Conservation (phyloP, 2,797 vertebrate species). For the Cyclura pinguis region DNA sequence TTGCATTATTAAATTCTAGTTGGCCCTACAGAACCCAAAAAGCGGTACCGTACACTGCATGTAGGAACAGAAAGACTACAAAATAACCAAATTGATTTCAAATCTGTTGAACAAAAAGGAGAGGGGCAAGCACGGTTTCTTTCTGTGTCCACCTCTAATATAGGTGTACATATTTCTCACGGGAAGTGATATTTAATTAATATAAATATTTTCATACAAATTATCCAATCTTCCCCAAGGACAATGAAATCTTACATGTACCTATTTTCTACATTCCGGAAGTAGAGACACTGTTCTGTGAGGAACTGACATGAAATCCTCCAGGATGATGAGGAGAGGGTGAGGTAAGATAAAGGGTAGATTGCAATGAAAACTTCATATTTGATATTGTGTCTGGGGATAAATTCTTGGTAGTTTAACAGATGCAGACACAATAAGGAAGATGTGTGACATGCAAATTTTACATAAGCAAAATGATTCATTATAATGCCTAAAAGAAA, state of each 20-base stretch:
- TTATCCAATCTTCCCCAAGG: not conserved
- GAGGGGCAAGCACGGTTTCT: too few species aligned
- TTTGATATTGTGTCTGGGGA: not conserved
- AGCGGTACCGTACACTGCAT: too few species aligned
- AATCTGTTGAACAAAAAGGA: too few species aligned
- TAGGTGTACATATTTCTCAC: not conserved
- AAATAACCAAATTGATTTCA: too few species aligned
- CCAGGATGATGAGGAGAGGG: not conserved
- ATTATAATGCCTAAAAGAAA: not conserved
- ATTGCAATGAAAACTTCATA: constrained; percentile 8
- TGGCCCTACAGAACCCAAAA: too few species aligned
- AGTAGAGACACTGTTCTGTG: not conserved
- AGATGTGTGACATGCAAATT: not conserved
- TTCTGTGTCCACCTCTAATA: too few species aligned
- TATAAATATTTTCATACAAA: too few species aligned
- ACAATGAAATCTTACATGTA: not conserved
- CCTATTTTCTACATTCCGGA: constrained; percentile 10
- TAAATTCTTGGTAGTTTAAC: not conserved
- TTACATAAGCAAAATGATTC: not conserved
- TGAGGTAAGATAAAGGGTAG: not conserved
- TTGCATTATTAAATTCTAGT: too few species aligned
- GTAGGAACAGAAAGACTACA: too few species aligned
- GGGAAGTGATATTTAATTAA: too few species aligned
- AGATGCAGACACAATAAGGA: not conserved
- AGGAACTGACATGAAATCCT: not conserved